Base-by-base conservation (phyloP, 2,888 invertebrate species). In the Megamerina dolium region DNA sequence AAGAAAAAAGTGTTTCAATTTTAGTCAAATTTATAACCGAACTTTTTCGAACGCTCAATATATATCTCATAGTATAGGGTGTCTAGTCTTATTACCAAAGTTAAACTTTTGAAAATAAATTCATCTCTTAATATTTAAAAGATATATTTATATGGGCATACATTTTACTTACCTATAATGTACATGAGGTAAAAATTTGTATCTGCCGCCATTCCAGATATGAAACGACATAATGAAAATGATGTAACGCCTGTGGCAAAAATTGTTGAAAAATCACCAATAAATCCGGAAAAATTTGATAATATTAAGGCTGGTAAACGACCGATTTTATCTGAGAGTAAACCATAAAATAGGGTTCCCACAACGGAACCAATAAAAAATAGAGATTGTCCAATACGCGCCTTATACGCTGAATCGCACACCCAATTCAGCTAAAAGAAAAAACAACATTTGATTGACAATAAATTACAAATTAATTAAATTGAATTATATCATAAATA, bases 101-200 rank as follows among this genome's bases (percentile, higher is more conserved):
- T n/a, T n/a, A n/a, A n/a, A n/a, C n/a, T 26, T 12, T 26, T n/a
- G 9, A 10, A 26, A 26, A 26, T 10, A 26, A 26, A 26, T 10
- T 26, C 26, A 2, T 26, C 26, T 26, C 26, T 2, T 26, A 10
- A 26, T 9, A 12, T 12, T 2, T 12, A 10, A 26, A 26, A 26
- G 13, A 9, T 1, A n/a, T n/a, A 31, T n/a, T n/a, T n/a, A n/a
- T n/a, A n/a, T n/a, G n/a, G n/a, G n/a, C n/a, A n/a, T n/a, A n/a
- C n/a, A n/a, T n/a, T n/a, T n/a, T n/a, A 44, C 66, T 67, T 59
- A 77, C 79, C 77, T 52, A 79, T 74, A 46, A 79, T 79, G 52
- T 79, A 79, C 78, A 79, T 78, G 70, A 79, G 75, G 46, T 77
- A 75, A 57, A 77, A 79, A 59, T 78, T 79, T 13, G 75, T 73